Evolutionary conservation across 2,797 vertebrate species (phyloP), one percentile per base, ranked within the genome.

Genomic region (Siniperca scherzeri): DNA sequence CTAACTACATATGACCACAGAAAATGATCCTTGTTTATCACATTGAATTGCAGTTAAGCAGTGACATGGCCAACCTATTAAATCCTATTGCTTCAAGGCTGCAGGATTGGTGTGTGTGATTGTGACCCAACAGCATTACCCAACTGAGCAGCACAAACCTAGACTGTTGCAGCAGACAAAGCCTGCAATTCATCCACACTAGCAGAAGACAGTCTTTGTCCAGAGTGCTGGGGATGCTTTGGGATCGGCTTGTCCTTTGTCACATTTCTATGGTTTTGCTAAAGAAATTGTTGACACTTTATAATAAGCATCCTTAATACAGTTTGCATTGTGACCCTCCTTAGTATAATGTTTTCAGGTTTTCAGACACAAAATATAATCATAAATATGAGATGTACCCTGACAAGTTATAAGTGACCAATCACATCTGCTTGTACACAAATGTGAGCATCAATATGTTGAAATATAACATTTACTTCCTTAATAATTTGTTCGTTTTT

Each of bases 121-220:
- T 84, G 62, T 87, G 71, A 79, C 71, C 74, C 27, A 78, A 80
- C 66, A 57, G 64, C 78, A 78, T 89, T 70, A 84, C 68, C 38
- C 42, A 86, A 70, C 77, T 30, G 27, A 87, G 70, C 55, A 53
- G 53, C 65, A 91, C 84, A 88, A 88, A 83, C 75, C 40, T 30
- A 52, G 56, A 74, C 74, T 90, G 88, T 91, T 83, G 74, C 48
- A 81, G 70, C 81, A 87, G 71, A 95, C 94, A 95, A 94, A 92
- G 93, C 66, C 82, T 33, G 30, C 74, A 25, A 88, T 93, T 94
- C 87, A 93, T 85, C 14, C 67, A 69, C 60, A 64, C 25, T 53
- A 72, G 86, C 85, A 91, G 90, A 88, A 60, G 59, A 83, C 82
- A 65, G 85, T 77, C 90, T 93, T 87, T 86, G 88, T 92, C 81